Base-by-base conservation (phyloP, 2,888 invertebrate genomes). In the Tetranychus truncatus region DNA sequence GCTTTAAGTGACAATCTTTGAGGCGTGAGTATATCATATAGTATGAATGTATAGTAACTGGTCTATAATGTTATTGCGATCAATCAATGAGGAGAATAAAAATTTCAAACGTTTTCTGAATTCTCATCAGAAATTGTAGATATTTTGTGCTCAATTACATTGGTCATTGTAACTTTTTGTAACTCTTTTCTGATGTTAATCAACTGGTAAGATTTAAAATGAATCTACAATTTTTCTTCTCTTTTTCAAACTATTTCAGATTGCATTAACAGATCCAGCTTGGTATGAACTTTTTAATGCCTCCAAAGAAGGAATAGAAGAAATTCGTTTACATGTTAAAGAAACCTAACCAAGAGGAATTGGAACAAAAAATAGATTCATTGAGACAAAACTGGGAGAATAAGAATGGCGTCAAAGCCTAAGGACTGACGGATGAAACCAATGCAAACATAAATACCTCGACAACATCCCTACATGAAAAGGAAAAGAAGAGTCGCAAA, bases 261-360 rank as follows among this genome's bases (percentile, higher is more conserved):
- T 84, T 76, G 89, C 91, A 0, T 82, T 96, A 0, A 89, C 88
- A 77, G 88, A 87, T 79, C 95, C 95, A 0, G 87, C 91, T 0
- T 97, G 96, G 96, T 95, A 88, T 82, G 85, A 88, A 0, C 84
- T 95, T 5, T 95, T 96, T 82, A 89, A 89, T 81, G 92, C 92
- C 0, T 85, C 87, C 0, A 92, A 94, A 83, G 87, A 87, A 46
- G 88, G 91, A 78, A 90, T 97, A 75, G 91, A n/a, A n/a, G n/a
- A n/a, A n/a, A n/a, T n/a, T n/a, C n/a, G 85, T 96, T 1, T 97
- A 96, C 82, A 88, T 87, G 76, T 86, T 95, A 75, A 84, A 88
- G 4, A 92, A 92, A 87, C 87, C 88, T 8, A 88, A 89, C 81
- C 86, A 87, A 4, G 91, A 91, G 78, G 85, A 86, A 71, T 82